phyloP scores from a whole-genome alignment of 2,113 vertebrate species.

The Halcyon malimbica region DNA sequence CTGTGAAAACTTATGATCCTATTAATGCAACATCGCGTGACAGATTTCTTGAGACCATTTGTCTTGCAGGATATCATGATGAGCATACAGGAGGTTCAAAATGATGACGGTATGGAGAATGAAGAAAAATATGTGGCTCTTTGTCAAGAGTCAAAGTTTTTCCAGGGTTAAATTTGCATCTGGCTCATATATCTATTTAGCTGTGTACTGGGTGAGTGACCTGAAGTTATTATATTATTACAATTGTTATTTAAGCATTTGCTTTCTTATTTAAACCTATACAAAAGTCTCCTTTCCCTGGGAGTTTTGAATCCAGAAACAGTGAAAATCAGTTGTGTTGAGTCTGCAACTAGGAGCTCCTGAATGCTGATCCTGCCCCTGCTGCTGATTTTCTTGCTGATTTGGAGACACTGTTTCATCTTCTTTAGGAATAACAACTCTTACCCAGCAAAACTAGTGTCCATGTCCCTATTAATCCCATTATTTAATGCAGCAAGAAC shows the following conservation, averaged over 20 bases:
- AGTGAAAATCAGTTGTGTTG: neutral
- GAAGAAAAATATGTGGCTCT: neutral
- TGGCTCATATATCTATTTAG: neutral
- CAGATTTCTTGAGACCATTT: neutral
- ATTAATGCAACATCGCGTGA: neutral
- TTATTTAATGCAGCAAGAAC: neutral
- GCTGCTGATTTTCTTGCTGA: neutral
- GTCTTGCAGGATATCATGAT: neutral
- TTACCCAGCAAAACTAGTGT: neutral
- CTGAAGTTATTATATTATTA: neutral
- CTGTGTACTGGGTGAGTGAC: neutral
- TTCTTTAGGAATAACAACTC: neutral
- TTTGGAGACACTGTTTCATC: neutral
- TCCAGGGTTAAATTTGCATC: neutral
- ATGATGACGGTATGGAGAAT: neutral
- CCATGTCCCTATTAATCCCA: neutral
- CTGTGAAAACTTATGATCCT: conserved; percentile 1
- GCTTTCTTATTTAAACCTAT: neutral
- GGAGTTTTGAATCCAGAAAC: neutral
- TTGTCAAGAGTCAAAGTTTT: neutral
- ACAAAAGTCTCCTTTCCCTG: neutral
- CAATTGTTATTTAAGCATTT: neutral
- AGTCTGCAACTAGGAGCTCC: neutral
- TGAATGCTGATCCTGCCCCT: neutral
- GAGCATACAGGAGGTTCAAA: neutral